These are phyloP conservation scores for Periphyllus acericola DNA, from an alignment of 2,888 invertebrate genomes.

Conservation along the genomic window DNA sequence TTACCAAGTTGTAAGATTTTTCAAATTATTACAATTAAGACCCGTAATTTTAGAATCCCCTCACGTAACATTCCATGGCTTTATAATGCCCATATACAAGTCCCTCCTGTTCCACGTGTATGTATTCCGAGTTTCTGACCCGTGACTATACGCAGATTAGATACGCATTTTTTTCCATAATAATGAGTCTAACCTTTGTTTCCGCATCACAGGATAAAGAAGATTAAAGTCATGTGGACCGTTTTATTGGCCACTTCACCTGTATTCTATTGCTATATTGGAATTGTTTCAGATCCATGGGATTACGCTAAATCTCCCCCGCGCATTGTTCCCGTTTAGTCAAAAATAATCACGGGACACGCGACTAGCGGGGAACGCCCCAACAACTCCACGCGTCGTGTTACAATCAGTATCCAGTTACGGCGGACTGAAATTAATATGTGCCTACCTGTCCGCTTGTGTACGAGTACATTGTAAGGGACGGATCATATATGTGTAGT, in stretches of 20 bases:
- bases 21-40: too few relatives aligned
- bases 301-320: conserved; percentile 47
- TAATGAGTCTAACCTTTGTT: conserved; percentile 29
- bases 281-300: conserved; percentile 49
- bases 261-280: conserved; percentile 41
- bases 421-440: conserved; percentile 56
- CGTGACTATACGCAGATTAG: conserved; percentile 28
- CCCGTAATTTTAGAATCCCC: background rate
- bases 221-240: conserved; percentile 51
- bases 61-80: background rate
- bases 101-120: background rate
- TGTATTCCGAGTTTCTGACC: background rate
- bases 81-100: background rate
- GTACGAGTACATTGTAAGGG: background rate
- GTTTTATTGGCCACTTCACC: conserved; percentile 59
- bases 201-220: conserved; percentile 35
- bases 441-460: background rate
- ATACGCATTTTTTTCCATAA: conserved; percentile 5
- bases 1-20: too few relatives aligned
- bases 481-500: background rate
- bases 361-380: conserved; percentile 45
- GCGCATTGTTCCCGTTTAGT: conserved; percentile 38
- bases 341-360: conserved; percentile 59
- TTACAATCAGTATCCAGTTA: conserved; percentile 57
- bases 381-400: conserved; percentile 22